Conservation (phyloP, 2,888 invertebrate species). For the Drosophila suboccidentalis region DNA sequence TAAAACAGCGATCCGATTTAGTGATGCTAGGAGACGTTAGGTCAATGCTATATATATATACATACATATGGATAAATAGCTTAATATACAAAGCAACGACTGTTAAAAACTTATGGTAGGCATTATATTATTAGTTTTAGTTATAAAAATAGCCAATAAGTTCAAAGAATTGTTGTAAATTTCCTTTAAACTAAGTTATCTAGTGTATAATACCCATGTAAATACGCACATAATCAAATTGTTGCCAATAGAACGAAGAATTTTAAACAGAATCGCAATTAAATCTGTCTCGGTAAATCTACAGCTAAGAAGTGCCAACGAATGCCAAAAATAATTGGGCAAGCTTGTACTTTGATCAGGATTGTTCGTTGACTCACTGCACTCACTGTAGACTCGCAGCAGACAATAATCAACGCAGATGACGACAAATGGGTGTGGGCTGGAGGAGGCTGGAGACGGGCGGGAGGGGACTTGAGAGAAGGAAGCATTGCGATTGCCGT, state of each 20-base stretch:
- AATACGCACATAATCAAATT: constrained; percentile 55
- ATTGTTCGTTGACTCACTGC: constrained; percentile 51
- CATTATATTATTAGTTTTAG: constrained; percentile 24
- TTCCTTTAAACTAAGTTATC: constrained; percentile 18
- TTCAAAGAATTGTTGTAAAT: constrained; percentile 45
- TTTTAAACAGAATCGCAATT: constrained; percentile 22
- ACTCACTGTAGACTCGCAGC: constrained; percentile 35
- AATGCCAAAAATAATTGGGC: constrained; percentile 62
- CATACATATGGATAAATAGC: constrained; percentile 43
- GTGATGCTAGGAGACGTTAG: constrained; percentile 63
- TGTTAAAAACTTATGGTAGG: constrained; percentile 57
- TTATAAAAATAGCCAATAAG: constrained; percentile 45
- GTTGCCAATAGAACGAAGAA: constrained; percentile 54
- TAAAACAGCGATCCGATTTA: constrained; percentile 36
- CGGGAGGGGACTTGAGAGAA: neutral
- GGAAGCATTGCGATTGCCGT: constrained; percentile 29
- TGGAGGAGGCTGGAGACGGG: neutral
- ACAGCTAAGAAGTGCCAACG: constrained; percentile 6
- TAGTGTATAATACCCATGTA: constrained; percentile 43
- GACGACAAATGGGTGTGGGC: constrained; percentile 28
- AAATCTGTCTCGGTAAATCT: neutral
- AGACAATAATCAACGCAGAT: constrained; percentile 57
- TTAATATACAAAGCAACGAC: constrained; percentile 69
- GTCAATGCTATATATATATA: constrained; percentile 59
- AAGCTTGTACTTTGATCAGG: constrained; percentile 52